Conservation (phyloP, 2,888 invertebrate species). For the Nephrotoma guestfalica region DNA sequence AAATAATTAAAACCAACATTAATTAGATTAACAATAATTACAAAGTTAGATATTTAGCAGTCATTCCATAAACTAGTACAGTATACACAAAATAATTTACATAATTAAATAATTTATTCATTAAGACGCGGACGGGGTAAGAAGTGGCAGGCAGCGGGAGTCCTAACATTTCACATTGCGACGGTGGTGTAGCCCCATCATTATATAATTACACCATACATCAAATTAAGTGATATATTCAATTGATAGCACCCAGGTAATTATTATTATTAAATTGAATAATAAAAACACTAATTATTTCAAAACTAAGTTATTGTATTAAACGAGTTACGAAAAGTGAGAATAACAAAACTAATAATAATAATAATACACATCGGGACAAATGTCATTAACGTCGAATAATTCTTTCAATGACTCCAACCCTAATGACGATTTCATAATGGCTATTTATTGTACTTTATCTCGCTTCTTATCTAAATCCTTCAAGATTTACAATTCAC, state of each 20-base stretch:
- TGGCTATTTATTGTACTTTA: background rate
- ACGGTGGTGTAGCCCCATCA: background rate
- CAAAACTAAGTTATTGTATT: background rate
- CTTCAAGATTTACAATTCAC: background rate
- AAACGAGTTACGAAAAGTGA: background rate
- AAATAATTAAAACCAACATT: background rate
- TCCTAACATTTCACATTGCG: background rate
- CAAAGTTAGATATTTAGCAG: background rate
- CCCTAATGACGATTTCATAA: background rate
- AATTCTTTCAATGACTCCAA: background rate
- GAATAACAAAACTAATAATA: background rate
- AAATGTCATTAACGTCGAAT: background rate
- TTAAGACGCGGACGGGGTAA: background rate
- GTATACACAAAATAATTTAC: background rate
- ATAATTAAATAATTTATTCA: background rate
- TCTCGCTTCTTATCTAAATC: background rate
- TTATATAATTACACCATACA: background rate
- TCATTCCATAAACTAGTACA: background rate
- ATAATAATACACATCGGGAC: background rate
- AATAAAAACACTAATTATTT: background rate
- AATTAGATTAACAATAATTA: background rate
- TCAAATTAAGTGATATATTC: background rate
- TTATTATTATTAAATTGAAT: background rate
- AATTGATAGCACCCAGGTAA: background rate
- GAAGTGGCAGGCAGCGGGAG: background rate